A percentile compares a stretch with the other conserved stretches of the same genome.
Conservation (phyloP, 2,113 vertebrate genomes). For the Elanus axillaris region DNA sequence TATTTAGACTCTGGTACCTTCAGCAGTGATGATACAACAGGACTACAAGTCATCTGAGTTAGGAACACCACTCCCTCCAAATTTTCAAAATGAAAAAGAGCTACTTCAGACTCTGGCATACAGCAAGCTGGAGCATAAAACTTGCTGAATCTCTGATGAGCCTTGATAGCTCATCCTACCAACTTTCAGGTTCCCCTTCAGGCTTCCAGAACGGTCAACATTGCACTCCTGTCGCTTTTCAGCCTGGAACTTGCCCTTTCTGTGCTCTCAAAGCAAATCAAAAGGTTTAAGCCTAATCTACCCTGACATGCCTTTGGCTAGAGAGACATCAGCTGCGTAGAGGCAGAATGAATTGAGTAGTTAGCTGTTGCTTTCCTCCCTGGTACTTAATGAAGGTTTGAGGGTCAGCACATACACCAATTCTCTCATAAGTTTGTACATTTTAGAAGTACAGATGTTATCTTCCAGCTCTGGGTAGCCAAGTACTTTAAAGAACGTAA, state of each 20-base stretch:
- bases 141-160: background rate
- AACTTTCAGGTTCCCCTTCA: background rate
- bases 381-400: background rate
- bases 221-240: background rate
- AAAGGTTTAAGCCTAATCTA: background rate
- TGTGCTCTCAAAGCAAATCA: conserved; percentile 29
- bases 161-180: background rate
- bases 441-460: background rate
- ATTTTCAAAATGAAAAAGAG: background rate
- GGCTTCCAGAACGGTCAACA: background rate
- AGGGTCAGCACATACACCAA: background rate
- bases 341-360: background rate
- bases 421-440: background rate
- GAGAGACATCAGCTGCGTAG: background rate
- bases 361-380: background rate
- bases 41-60: background rate
- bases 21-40: background rate
- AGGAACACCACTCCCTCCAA: background rate
- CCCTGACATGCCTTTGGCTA: conserved; percentile 18
- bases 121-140: background rate
- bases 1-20: background rate
- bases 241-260: background rate
- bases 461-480: background rate
- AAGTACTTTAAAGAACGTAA: background rate
- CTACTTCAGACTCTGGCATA: background rate